These are phyloP conservation scores for Drosophila lacicola DNA, from an alignment of 2,888 invertebrate species.

Conservation along the genomic window DNA sequence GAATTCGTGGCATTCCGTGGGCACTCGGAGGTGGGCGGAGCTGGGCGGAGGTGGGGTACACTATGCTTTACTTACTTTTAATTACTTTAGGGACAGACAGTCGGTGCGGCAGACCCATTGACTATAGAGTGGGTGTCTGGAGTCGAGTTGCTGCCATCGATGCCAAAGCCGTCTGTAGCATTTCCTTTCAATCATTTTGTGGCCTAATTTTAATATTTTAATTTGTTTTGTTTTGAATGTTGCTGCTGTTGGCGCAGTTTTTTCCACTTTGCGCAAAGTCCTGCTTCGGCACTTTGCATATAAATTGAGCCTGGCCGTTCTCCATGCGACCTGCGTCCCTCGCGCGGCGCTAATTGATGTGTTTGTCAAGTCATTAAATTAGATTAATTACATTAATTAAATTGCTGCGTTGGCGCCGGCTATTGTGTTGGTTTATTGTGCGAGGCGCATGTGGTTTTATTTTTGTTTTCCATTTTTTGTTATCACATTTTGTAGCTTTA, in stretches of 20 bases:
- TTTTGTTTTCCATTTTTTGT: conserved; percentile 1
- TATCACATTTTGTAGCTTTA: background rate
- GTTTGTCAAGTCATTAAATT: conserved; percentile 82
- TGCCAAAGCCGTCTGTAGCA: conserved; percentile 49
- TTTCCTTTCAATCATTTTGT: conserved; percentile 80
- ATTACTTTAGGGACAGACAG: conserved; percentile 78
- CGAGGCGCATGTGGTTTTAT: conserved; percentile 28
- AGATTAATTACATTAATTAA: conserved; percentile 82
- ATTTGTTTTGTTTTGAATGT: conserved; percentile 67
- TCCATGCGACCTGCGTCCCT: background rate
- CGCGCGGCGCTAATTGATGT: conserved; percentile 75
- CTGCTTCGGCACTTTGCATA: conserved; percentile 66
- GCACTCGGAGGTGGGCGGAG: background rate
- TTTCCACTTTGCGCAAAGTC: conserved; percentile 49
- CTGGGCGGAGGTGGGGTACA: conserved; percentile 13
- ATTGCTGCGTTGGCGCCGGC: conserved; percentile 45
- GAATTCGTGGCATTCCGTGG: conserved; percentile 24
- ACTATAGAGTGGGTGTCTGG: conserved; percentile 4
- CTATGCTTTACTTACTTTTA: conserved; percentile 75
- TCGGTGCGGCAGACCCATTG: conserved; percentile 1
- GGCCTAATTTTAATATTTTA: conserved; percentile 82
- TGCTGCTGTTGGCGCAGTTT: conserved; percentile 19
- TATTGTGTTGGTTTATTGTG: conserved; percentile 26
- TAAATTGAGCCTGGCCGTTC: conserved; percentile 59
- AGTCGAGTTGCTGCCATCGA: conserved; percentile 42